Base-by-base conservation (phyloP, 1,140 invertebrate species). In the Drosophila hydei region DNA sequence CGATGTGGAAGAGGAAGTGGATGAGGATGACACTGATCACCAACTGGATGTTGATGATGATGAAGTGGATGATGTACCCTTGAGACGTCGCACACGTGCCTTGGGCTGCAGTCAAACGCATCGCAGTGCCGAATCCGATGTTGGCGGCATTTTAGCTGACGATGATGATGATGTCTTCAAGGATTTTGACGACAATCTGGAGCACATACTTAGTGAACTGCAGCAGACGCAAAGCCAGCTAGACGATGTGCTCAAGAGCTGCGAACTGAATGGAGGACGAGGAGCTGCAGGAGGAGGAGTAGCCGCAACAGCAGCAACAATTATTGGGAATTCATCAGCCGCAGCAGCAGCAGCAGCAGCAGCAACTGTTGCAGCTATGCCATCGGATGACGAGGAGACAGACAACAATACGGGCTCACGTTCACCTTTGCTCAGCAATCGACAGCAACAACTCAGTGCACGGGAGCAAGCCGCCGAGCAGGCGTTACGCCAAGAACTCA, bases 401-500 rank as follows among this genome's bases (percentile, higher is more conserved):
- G 93, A 94, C 77, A 94, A 94, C 62, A 94, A 94, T 72, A 87
- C 83, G 9, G 94, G 94, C 0, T 94, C 94, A 0, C 85, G 93
- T 30, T 94, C 94, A 1, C 94, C 94, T 0, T 75, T 94, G 45
- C 85, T 94, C 16, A 94, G 93, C 64, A 74, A 65, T 14, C 77
- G 75, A 6, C 81, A 89, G 14, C 74, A 85, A 42, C 70, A 60
- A 62, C 72, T 50, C 2, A 70, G 62, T 6, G 51, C 63, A 12
- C 69, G 81, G 11, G 70, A 85, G 40, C 72, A 80, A 19, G 75
- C 73, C 16, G 71, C 84, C 4, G 81, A 91, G 19, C 80, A 89
- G 56, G 72, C 72, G 4, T 40, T 90, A n/a, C 78, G 77, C 1
- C 76, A 83, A 42, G 89, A 91, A 61, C 60, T 91, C 2, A 38